Evolutionary conservation across 2,113 vertebrate genomes (phyloP).

Genomic region (Sebastes schlegelii): DNA sequence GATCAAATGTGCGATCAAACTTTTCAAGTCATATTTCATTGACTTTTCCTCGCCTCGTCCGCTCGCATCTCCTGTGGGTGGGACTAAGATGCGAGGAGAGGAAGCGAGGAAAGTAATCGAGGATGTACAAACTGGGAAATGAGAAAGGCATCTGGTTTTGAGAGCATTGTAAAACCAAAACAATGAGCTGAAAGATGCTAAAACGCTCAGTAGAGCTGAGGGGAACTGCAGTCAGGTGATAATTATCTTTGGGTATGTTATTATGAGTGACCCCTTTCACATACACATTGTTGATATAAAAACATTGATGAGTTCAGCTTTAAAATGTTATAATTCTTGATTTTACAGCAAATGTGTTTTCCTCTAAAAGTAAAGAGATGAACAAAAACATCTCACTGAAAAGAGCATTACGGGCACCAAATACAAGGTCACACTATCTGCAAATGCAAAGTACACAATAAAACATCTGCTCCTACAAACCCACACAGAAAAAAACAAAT

Average conservation of each 20-base stretch:
- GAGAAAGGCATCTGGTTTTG: not conserved
- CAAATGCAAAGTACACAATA: constrained; percentile 3
- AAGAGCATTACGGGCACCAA: not conserved
- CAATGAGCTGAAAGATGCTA: not conserved
- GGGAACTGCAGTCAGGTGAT: not conserved
- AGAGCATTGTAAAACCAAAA: not conserved
- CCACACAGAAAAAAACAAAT: not conserved
- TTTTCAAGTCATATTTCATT: too few species aligned
- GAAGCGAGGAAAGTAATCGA: not conserved
- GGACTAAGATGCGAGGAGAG: not conserved
- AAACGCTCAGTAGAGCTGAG: not conserved
- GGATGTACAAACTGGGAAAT: not conserved
- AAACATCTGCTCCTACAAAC: constrained; percentile 2
- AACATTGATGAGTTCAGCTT: not conserved
- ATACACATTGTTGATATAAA: not conserved
- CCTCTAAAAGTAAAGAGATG: not conserved
- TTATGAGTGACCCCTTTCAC: not conserved
- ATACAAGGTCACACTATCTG: not conserved
- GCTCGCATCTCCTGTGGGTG: not conserved
- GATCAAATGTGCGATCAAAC: too few species aligned
- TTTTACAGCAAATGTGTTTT: constrained; percentile 1
- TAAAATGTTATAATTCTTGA: not conserved
- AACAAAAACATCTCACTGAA: constrained; percentile 20
- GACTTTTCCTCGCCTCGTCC: not conserved
- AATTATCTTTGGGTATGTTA: not conserved